These are phyloP conservation scores for Gymnopithys bicolor DNA, from an alignment of 2,797 vertebrate species.

Conservation along the genomic window DNA sequence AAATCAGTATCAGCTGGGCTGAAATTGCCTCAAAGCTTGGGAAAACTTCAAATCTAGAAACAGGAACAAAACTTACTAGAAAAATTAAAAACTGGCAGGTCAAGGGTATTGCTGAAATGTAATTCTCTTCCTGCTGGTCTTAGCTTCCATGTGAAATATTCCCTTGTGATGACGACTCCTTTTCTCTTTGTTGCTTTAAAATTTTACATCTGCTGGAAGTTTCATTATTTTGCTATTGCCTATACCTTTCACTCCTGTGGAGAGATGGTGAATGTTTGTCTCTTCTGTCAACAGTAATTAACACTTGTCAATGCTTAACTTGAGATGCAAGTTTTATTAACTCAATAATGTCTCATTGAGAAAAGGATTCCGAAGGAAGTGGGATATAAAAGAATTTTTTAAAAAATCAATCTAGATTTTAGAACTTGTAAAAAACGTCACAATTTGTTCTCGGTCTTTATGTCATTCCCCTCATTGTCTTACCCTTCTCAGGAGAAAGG, in stretches of 20 bases:
- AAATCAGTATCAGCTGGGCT: background rate
- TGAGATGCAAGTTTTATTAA: background rate
- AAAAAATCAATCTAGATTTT: background rate
- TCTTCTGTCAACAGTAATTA: background rate
- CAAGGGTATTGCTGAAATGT: background rate
- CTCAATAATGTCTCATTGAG: background rate
- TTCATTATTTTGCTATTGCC: background rate
- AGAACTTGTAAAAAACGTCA: background rate
- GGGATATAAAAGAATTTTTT: background rate
- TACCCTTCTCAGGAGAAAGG: background rate
- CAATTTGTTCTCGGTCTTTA: background rate
- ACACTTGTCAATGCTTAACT: background rate
- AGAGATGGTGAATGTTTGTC: background rate
- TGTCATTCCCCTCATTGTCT: background rate
- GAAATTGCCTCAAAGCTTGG: background rate
- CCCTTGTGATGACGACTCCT: background rate
- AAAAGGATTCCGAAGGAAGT: background rate
- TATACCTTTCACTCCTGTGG: background rate
- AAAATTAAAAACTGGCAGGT: background rate
- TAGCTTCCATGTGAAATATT: background rate
- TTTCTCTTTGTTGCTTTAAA: background rate
- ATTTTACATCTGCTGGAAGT: background rate
- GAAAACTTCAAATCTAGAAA: background rate
- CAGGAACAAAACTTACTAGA: background rate
- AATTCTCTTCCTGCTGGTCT: background rate